Conservation (phyloP, 2,888 invertebrate genomes). For the Ochropleura leucogaster region DNA sequence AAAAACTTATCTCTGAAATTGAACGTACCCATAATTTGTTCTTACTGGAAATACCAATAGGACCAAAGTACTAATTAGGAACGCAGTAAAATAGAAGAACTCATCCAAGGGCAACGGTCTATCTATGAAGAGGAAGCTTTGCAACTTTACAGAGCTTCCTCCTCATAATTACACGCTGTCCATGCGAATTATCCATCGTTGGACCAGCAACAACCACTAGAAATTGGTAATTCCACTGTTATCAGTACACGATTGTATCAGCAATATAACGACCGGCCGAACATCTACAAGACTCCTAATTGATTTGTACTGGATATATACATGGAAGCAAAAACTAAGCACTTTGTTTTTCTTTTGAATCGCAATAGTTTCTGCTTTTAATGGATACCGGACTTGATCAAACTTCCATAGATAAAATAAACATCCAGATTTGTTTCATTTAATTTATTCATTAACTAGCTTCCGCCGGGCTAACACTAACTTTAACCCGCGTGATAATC, state of each 20-base stretch:
- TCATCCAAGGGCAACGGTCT: constrained; percentile 28
- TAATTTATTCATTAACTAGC: too few relatives aligned
- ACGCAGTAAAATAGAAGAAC: constrained; percentile 7
- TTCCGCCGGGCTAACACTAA: too few relatives aligned
- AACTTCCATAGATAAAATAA: background rate
- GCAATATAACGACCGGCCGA: constrained; percentile 7
- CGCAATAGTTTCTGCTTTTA: background rate
- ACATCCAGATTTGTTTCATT: background rate
- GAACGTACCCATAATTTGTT: background rate
- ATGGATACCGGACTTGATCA: background rate
- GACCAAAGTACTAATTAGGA: background rate
- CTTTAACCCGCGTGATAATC: too few relatives aligned
- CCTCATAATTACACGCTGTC: constrained; percentile 51
- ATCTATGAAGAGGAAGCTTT: too few relatives aligned
- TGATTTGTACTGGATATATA: constrained; percentile 4
- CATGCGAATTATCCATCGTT: constrained; percentile 60
- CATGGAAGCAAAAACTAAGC: background rate
- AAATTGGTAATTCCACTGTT: constrained; percentile 45
- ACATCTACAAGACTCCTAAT: constrained; percentile 13
- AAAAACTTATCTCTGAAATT: background rate
- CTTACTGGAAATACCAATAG: background rate
- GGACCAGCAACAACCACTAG: constrained; percentile 37
- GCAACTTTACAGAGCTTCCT: constrained; percentile 43
- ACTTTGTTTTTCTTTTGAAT: background rate
- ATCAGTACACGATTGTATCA: constrained; percentile 37